A percentile compares a stretch with the other conserved stretches of the same genome.
phyloP scores from a whole-genome alignment of 2,888 invertebrate genomes.

The Platerodrilus igneus region DNA sequence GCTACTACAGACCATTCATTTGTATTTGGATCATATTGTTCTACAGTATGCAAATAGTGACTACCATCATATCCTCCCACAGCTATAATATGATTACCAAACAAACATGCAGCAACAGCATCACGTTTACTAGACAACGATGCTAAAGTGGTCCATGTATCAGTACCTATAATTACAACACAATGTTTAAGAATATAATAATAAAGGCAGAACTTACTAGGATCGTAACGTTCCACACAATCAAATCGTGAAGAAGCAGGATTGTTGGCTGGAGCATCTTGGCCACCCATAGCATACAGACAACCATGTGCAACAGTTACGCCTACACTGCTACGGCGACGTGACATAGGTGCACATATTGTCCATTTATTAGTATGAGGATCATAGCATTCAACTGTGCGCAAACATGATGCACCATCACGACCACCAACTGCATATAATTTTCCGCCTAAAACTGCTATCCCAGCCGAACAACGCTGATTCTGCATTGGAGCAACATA shows the following conservation, averaged over 20 bases:
- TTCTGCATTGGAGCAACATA: constrained; percentile 86
- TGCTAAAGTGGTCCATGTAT: constrained; percentile 83
- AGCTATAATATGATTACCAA: constrained; percentile 77
- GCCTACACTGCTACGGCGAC: constrained; percentile 83
- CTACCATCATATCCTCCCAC: constrained; percentile 92
- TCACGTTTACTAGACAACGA: constrained; percentile 80
- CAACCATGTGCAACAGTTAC: constrained; percentile 83
- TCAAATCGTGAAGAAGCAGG: constrained; percentile 78
- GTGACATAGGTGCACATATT: constrained; percentile 80
- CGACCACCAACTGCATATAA: constrained; percentile 90
- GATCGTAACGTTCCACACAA: constrained; percentile 83
- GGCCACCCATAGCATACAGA: constrained; percentile 89
- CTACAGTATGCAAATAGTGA: constrained; percentile 80
- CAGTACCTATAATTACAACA: constrained; percentile 56
- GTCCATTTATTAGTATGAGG: constrained; percentile 78
- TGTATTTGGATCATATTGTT: constrained; percentile 80
- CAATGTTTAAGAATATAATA: constrained; percentile 12
- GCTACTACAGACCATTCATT: constrained; percentile 77
- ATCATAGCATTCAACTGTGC: constrained; percentile 78
- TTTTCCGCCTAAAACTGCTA: constrained; percentile 77
- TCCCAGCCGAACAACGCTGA: constrained; percentile 85
- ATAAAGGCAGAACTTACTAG: constrained; percentile 40
- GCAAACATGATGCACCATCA: constrained; percentile 85
- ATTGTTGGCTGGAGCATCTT: constrained; percentile 87
- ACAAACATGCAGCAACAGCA: constrained; percentile 80